Evolutionary conservation across 1,140 invertebrate genomes (phyloP), one percentile per base, ranked within the genome.

Genomic region (Drosophila insularis): DNA sequence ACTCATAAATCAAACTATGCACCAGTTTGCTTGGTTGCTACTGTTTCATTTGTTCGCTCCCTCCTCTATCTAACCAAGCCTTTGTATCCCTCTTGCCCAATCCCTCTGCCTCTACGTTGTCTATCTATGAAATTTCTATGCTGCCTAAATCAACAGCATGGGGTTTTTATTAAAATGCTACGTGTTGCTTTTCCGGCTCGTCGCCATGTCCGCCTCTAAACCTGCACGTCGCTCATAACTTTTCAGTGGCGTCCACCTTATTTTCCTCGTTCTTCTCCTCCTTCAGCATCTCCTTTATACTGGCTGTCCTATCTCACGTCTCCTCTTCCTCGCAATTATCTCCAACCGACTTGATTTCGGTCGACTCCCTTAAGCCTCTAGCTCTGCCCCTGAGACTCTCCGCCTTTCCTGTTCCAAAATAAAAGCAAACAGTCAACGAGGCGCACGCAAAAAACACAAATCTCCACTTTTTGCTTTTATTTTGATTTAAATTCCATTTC

Each of bases 1-100:
- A 67, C 63, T 65, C 76, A 87, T 82, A 89, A 89, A 89, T 89
- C 82, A 89, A 78, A 68, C 74, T 71, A 75, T 68, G 63, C 64
- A 59, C 65, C 69, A 65, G 40, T 71, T 60, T 61, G 7, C 63
- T 65, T 81, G 80, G 72, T 43, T 55, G 27, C 14, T 19, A 43
- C 5, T 17, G 43, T 50, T 50, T 21, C 17, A 50, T 10, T 65
- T 14, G 35, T 23, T 77, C 39, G 58, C 71, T 56, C n/a, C 11
- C 50, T 19, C 71, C 27, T 27, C 27, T 27, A 6, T 27, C 27
- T 27, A 27, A 27, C 27, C 27, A 27, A 27, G 4, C 1, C 27
- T 5, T 27, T 27, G 27, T 37, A 56, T 37, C 53, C 14, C 53
- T 43, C 23, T 46, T 11, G 31, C 17, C 46, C 43, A 54, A 71